phyloP scores from a whole-genome alignment of 37 sponge, comb jelly and placozoan genomes.

The Beroe forskalii region DNA sequence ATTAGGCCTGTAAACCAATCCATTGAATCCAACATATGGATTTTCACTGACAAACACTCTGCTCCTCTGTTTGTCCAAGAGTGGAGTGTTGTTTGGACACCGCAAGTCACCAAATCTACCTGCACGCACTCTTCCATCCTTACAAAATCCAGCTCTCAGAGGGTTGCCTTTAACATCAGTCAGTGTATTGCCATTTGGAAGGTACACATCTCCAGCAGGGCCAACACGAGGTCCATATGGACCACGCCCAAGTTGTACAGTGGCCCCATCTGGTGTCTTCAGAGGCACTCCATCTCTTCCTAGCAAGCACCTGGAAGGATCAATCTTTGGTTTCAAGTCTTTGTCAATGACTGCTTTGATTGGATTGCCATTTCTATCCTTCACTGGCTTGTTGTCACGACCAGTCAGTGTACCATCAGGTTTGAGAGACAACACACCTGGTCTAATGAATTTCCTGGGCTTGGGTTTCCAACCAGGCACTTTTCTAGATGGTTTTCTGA shows the following conservation, averaged over 20 bases:
- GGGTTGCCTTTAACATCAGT: neutral
- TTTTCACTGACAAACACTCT: conserved; percentile 12
- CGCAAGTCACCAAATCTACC: neutral
- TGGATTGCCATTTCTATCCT: neutral
- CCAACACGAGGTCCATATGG: conserved; percentile 35
- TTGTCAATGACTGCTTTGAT: neutral
- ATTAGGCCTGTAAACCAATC: conserved; percentile 7
- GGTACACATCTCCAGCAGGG: neutral
- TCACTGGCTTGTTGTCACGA: conserved; percentile 15
- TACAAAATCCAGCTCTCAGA: neutral
- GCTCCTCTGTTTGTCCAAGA: neutral
- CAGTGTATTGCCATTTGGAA: neutral
- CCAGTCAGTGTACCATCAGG: conserved; percentile 13
- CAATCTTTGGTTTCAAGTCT: neutral
- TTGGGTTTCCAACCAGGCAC: neutral
- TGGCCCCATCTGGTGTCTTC: conserved; percentile 5
- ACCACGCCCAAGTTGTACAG: neutral
- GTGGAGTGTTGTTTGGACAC: neutral
- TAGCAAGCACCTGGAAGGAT: neutral
- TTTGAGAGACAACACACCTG: neutral
- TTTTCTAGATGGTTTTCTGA: neutral
- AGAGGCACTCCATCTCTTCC: neutral
- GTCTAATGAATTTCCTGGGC: conserved; percentile 21
- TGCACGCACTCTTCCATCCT: neutral
- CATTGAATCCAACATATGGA: conserved; percentile 19